Percentiles rank a stretch among this genome's conserved stretches.
These are phyloP conservation scores for Lasioglossum figueresi DNA, from an alignment of 2,888 invertebrate genomes.

Conservation along the genomic window DNA sequence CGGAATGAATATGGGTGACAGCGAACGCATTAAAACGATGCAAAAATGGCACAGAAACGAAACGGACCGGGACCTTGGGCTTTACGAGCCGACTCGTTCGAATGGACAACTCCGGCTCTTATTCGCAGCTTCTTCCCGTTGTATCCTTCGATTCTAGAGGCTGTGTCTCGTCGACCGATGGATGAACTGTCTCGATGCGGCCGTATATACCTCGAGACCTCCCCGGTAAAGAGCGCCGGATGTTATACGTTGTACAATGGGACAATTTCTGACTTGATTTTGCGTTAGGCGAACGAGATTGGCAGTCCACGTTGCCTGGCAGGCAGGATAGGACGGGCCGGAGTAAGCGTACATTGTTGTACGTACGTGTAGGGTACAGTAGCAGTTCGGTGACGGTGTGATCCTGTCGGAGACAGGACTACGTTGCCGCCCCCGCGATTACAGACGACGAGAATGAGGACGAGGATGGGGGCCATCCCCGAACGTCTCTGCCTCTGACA, in stretches of 20 bases:
- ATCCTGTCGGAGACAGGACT: conserved; percentile 84
- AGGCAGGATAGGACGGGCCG: conserved; percentile 59
- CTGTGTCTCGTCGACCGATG: not conserved
- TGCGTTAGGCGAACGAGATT: conserved; percentile 75
- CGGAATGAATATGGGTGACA: not conserved
- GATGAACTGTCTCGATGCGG: conserved; percentile 21
- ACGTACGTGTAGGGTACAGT: conserved; percentile 71
- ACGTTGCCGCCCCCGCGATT: conserved; percentile 83
- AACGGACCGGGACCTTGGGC: not conserved
- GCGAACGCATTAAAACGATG: not conserved
- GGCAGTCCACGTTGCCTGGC: conserved; percentile 71
- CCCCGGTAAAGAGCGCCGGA: conserved; percentile 39
- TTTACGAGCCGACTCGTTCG: not conserved
- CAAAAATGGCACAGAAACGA: not conserved
- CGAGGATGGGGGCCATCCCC: conserved; percentile 80
- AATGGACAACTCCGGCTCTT: not conserved
- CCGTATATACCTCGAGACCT: conserved; percentile 40
- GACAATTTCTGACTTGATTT: conserved; percentile 78
- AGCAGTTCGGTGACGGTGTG: conserved; percentile 81
- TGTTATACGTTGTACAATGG: conserved; percentile 68
- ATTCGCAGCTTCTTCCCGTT: not conserved
- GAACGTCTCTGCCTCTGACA: conserved; percentile 83
- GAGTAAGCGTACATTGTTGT: conserved; percentile 67
- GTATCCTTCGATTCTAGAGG: not conserved
- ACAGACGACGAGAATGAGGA: conserved; percentile 81